Base-by-base conservation (phyloP, 2,113 vertebrate genomes). In the Oryzias javanicus region DNA sequence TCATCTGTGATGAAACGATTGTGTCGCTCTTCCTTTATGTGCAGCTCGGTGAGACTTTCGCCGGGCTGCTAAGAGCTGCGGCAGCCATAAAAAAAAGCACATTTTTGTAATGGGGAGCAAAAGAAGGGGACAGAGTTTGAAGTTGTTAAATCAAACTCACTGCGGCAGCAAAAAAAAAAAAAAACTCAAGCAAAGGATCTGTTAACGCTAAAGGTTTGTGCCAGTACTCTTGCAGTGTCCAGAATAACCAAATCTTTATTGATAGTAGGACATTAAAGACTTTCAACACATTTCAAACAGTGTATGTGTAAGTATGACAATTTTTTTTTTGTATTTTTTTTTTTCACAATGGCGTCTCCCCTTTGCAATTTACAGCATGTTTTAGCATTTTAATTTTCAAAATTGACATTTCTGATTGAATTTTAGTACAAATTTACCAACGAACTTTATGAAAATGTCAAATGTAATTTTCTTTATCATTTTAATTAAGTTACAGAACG, bases 1-100 rank as follows among this genome's bases (percentile, higher is more conserved):
- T 89, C 87, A 88, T 92, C 85, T 87, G 72, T 63, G 68, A 82
- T 90, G 83, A 87, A 87, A 83, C 46, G 7, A 49, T 69, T 55
- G 47, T 16, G 25, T 64, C 14, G 4, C 53, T 59, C 50, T 67
- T 66, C 49, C 66, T 79, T 76, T 77, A 63, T 81, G 53, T 60
- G 61, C 42, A 18, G 71, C 29, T 64, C 60, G 60, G 64, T 29
- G 57, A 74, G 44, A 76, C 54, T 70, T 35, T 72, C 24, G 3
- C 50, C 54, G 50, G 55, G 56, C 46, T 47, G 44, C 64, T 48
- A 46, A 52, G 64, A 74, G 60, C 67, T 48, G 60, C 64, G 42
- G 66, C 71, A 57, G 68, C 63, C 67, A 80, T 81, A 64, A 86
- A 47, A 86, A 47, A 83, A 74, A 61, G 61, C 60, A 56, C 16